Conservation (phyloP, 2,797 vertebrate species). For the Pitangus sulphuratus region DNA sequence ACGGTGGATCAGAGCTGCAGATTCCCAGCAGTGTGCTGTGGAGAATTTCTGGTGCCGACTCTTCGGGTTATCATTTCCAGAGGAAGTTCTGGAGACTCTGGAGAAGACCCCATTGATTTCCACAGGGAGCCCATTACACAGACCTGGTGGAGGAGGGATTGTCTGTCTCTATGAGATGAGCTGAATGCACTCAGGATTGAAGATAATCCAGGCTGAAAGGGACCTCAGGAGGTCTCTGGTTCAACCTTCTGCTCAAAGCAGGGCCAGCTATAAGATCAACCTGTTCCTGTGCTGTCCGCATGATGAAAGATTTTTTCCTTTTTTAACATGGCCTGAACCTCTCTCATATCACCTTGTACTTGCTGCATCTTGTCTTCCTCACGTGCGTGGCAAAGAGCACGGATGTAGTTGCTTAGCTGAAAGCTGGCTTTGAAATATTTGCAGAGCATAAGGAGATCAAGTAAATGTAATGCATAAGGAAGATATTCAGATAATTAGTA, state of each 20-base stretch:
- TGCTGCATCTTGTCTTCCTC: not conserved
- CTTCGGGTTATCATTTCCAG: not conserved
- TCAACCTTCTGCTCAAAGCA: not conserved
- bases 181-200: not conserved
- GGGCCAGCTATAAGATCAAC: not conserved
- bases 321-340: not conserved
- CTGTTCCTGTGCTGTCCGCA: not conserved
- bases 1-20: not conserved
- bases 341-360: not conserved
- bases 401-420: not conserved
- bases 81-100: not conserved
- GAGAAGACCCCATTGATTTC: not conserved
- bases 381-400: not conserved
- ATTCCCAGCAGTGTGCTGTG: not conserved
- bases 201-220: not conserved
- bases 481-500: not conserved
- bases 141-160: not conserved
- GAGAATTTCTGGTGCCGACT: not conserved
- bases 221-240: not conserved
- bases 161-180: not conserved
- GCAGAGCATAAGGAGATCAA: not conserved
- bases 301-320: not conserved
- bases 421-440: not conserved
- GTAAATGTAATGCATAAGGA: not conserved
- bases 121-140: not conserved